These are phyloP conservation scores for Eretmocerus hayati DNA, from an alignment of 2,888 invertebrate genomes.

Conservation along the genomic window DNA sequence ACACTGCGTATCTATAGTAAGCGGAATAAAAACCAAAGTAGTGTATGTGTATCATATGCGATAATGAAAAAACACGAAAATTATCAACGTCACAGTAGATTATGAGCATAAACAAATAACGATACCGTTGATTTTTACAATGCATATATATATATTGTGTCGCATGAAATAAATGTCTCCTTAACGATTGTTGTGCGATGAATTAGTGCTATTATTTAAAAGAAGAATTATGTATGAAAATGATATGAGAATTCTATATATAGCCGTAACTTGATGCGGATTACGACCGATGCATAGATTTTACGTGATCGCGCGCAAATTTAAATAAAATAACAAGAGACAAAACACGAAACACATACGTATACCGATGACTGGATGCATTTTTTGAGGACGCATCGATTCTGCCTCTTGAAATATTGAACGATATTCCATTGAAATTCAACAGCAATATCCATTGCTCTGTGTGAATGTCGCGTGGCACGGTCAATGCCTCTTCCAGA, in stretches of 20 bases:
- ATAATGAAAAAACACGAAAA: background rate
- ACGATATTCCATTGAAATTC: constrained; percentile 14
- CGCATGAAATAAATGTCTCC: constrained; percentile 20
- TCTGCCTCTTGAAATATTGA: constrained; percentile 12
- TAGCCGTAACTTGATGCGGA: constrained; percentile 22
- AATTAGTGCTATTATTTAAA: constrained; percentile 27
- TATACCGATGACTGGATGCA: background rate
- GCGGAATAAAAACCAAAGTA: constrained; percentile 4
- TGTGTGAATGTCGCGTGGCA: constrained; percentile 7
- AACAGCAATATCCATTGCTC: constrained; percentile 16
- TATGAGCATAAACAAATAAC: background rate
- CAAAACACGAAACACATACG: background rate
- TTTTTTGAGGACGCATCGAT: constrained; percentile 15
- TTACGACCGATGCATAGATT: constrained; percentile 13
- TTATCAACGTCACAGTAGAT: constrained; percentile 4
- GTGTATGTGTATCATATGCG: constrained; percentile 1
- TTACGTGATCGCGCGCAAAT: constrained; percentile 5
- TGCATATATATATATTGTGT: too few relatives aligned
- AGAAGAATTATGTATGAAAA: constrained; percentile 25
- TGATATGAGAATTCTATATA: too few relatives aligned
- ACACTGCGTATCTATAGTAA: background rate
- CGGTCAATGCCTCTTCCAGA: constrained; percentile 15
- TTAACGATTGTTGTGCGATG: constrained; percentile 34
- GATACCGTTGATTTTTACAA: constrained; percentile 9
- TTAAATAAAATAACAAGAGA: background rate